Conservation (phyloP, 2,797 vertebrate genomes). For the Caiman crocodilus region DNA sequence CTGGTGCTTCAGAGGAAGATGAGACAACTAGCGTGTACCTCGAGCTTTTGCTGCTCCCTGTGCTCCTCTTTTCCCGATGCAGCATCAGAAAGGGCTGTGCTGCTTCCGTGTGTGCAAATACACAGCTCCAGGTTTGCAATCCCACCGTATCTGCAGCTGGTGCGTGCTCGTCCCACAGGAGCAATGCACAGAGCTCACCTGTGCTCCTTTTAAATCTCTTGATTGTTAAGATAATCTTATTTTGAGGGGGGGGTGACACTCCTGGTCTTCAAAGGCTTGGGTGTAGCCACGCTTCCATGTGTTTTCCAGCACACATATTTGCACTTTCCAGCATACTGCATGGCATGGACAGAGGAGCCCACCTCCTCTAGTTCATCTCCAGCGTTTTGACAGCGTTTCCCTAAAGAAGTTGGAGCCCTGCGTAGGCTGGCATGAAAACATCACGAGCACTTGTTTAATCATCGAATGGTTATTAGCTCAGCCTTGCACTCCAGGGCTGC, state of each 20-base stretch:
- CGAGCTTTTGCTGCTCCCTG: neutral
- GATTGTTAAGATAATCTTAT: too few species aligned
- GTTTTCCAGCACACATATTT: neutral
- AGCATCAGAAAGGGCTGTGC: neutral
- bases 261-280: neutral
- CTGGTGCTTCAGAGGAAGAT: neutral
- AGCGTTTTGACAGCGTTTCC: neutral
- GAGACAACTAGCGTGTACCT: neutral
- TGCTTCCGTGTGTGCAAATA: neutral
- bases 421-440: slow-evolving; percentile 32
- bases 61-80: neutral
- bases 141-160: neutral
- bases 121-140: neutral
- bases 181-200: too few species aligned
- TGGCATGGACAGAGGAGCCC: neutral
- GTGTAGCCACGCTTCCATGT: neutral
- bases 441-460: slow-evolving; percentile 61
- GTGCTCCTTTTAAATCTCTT: too few species aligned
- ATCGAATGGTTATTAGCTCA: slow-evolving; percentile 69
- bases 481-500: slow-evolving; percentile 70
- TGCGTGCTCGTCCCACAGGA: neutral
- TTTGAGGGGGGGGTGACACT: too few species aligned
- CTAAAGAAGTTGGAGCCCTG: slow-evolving; percentile 2
- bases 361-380: neutral
- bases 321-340: neutral